Evolutionary conservation across 2,888 invertebrate species (phyloP).

Genomic region (Calameuta filiformis): DNA sequence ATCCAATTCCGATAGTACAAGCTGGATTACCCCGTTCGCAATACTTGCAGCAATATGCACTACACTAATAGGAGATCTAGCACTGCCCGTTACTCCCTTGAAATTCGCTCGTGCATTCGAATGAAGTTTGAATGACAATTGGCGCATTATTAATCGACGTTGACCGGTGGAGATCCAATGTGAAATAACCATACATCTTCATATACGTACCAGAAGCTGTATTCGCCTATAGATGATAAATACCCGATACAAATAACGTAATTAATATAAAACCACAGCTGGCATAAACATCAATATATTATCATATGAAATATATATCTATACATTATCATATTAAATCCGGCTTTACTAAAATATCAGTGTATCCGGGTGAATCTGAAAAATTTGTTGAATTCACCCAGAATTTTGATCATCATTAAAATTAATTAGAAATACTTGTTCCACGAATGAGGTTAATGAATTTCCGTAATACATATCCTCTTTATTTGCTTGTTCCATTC

Average conservation of each 20-base stretch:
- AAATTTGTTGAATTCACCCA: neutral
- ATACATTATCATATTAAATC: neutral
- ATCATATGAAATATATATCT: neutral
- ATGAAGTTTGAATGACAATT: neutral
- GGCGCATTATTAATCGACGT: neutral
- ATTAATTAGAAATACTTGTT: neutral
- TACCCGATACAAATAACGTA: neutral
- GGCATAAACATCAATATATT: neutral
- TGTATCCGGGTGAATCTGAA: neutral
- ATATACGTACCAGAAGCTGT: neutral
- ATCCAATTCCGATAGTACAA: neutral
- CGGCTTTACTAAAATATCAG: neutral
- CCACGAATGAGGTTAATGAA: neutral
- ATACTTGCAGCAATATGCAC: neutral
- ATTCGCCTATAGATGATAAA: neutral
- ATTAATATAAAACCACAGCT: neutral
- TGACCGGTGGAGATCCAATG: neutral
- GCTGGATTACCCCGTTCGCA: neutral
- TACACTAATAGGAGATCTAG: neutral
- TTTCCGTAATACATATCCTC: neutral
- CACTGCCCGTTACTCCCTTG: neutral
- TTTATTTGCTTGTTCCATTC: neutral
- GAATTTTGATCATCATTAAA: neutral
- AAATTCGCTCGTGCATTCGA: neutral
- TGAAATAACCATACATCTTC: neutral